These are phyloP conservation scores for Dioctria rufipes DNA, from an alignment of 2,888 invertebrate species.

Conservation along the genomic window DNA sequence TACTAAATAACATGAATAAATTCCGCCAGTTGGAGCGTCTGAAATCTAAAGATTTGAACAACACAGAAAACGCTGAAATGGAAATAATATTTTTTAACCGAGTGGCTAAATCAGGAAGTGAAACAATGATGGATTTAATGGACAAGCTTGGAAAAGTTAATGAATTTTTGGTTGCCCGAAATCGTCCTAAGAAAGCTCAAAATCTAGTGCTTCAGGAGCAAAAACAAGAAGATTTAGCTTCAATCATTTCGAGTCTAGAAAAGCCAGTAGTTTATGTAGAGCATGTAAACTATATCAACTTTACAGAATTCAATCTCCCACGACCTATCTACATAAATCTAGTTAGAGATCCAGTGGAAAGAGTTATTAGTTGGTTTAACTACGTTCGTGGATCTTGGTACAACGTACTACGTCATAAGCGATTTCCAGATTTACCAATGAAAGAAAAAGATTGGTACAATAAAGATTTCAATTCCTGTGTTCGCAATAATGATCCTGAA, in stretches of 20 bases:
- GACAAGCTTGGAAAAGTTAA: constrained; percentile 76
- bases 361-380: constrained; percentile 91
- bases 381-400: constrained; percentile 90
- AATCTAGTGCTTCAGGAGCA: constrained; percentile 76
- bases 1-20: no score
- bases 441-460: constrained; percentile 63
- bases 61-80: constrained; percentile 81
- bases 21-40: constrained; percentile 6
- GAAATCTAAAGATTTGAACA: constrained; percentile 74
- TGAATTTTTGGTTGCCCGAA: constrained; percentile 81
- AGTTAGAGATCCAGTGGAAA: constrained; percentile 88
- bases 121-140: constrained; percentile 88
- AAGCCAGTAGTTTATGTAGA: constrained; percentile 89
- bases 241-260: constrained; percentile 78
- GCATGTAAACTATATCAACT: constrained; percentile 91
- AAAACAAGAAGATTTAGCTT: constrained; percentile 78
- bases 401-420: constrained; percentile 79
- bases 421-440: constrained; percentile 61
- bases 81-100: constrained; percentile 90
- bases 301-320: constrained; percentile 82
- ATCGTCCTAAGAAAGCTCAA: constrained; percentile 77
- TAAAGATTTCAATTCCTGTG: constrained; percentile 87
- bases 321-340: constrained; percentile 90
- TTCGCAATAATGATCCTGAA: constrained; percentile 84
- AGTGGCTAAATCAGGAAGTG: constrained; percentile 93